Conservation (phyloP, 2,797 vertebrate genomes). For the Austrolebias charrua region DNA sequence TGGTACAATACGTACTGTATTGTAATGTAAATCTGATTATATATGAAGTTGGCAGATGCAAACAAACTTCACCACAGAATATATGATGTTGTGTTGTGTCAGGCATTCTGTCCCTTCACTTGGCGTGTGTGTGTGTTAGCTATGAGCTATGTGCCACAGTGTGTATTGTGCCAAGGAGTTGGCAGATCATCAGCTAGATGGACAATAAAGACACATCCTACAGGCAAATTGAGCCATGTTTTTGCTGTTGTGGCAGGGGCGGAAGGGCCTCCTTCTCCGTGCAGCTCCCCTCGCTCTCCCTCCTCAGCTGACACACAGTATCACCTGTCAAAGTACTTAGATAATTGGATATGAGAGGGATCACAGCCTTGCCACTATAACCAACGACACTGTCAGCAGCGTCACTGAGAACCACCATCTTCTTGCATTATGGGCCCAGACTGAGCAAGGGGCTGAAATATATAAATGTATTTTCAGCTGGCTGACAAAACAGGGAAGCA, state of each 20-base stretch:
- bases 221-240: slow-evolving; percentile 90
- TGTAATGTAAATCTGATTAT: neutral
- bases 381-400: slow-evolving; percentile 72
- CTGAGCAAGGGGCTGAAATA: slow-evolving; percentile 53
- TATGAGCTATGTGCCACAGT: slow-evolving; percentile 84
- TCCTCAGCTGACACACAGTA: slow-evolving; percentile 91
- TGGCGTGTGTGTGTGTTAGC: slow-evolving; percentile 62
- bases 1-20: too few relatives aligned
- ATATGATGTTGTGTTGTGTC: slow-evolving; percentile 29
- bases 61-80: slow-evolving; percentile 26
- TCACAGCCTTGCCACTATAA: slow-evolving; percentile 74
- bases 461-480: slow-evolving; percentile 68
- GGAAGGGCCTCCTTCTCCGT: slow-evolving; percentile 60
- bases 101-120: slow-evolving; percentile 56
- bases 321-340: slow-evolving; percentile 90
- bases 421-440: slow-evolving; percentile 69
- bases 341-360: slow-evolving; percentile 82
- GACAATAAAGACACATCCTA: slow-evolving; percentile 87
- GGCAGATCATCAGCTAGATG: slow-evolving; percentile 85
- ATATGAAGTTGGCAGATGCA: slow-evolving; percentile 1
- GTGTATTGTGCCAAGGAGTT: slow-evolving; percentile 77
- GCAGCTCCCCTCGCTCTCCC: slow-evolving; percentile 60
- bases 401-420: slow-evolving; percentile 62
- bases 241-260: slow-evolving; percentile 58
- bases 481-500: slow-evolving; percentile 66